Evolutionary conservation across 2,113 vertebrate species (phyloP).

Genomic region (Glaucidium brasilianum): DNA sequence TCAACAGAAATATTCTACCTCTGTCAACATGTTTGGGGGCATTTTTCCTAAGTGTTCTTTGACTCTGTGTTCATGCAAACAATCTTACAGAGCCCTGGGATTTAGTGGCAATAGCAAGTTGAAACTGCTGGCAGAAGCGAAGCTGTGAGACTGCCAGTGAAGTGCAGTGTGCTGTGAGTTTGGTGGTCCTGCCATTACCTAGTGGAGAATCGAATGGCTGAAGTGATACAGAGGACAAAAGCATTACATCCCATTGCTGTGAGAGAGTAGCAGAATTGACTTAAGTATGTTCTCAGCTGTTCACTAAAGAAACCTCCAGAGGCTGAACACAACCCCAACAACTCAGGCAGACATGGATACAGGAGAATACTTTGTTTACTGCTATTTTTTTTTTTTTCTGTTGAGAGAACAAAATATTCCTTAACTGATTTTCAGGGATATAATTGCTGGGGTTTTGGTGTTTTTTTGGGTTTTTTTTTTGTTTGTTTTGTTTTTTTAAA

Average conservation of each 20-base stretch:
- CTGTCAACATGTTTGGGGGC: not conserved
- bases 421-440: not conserved
- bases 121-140: not conserved
- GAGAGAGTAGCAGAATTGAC: not conserved
- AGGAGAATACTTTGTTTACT: not conserved
- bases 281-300: not conserved
- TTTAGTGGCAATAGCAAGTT: not conserved
- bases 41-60: not conserved
- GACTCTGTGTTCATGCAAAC: not conserved
- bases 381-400: not conserved
- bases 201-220: not conserved
- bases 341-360: not conserved
- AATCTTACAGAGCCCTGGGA: not conserved
- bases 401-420: not conserved
- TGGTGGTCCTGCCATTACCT: not conserved
- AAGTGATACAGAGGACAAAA: not conserved
- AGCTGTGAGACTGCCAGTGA: not conserved
- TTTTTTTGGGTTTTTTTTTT: too few species aligned
- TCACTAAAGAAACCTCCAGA: not conserved
- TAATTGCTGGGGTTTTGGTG: not conserved
- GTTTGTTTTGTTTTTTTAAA: not conserved
- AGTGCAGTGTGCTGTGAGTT: not conserved
- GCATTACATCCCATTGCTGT: not conserved
- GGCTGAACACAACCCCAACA: not conserved
- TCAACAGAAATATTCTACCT: not conserved